Evolutionary conservation across 1,140 invertebrate species (phyloP).

Genomic region (Chionoecetes opilio): DNA sequence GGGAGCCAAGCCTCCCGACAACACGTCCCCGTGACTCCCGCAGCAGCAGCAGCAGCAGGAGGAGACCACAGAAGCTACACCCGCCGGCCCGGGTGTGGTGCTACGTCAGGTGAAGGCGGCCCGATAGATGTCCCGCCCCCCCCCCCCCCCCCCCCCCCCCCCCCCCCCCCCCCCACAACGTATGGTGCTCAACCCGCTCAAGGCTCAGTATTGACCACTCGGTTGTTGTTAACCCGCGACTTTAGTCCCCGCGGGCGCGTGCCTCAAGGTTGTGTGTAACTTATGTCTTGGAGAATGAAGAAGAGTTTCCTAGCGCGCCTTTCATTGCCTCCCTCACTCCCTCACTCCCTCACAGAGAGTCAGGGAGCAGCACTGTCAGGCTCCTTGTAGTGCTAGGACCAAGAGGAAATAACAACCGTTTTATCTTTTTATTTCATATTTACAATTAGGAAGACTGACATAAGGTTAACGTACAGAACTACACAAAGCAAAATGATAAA

Average conservation of each 20-base stretch:
- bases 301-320: neutral
- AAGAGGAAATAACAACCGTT: too few species aligned
- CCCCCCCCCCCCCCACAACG: neutral
- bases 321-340: neutral
- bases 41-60: neutral
- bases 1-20: neutral
- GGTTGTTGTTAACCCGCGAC: slow-evolving; percentile 15
- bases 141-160: neutral
- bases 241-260: neutral
- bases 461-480: too few species aligned
- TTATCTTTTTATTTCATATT: too few species aligned
- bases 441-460: too few species aligned
- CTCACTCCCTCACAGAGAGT: neutral
- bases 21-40: neutral
- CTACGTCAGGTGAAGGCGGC: neutral
- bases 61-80: neutral
- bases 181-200: slow-evolving; percentile 11
- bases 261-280: slow-evolving; percentile 57
- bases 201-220: slow-evolving; percentile 16
- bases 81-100: neutral
- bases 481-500: too few species aligned
- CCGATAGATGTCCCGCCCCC: neutral
- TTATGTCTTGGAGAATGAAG: neutral
- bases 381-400: too few species aligned
- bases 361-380: too few species aligned